A percentile compares a stretch with the other conserved stretches of the same genome.
phyloP scores from a whole-genome alignment of 2,888 invertebrate genomes.

The Papilio protenor region DNA sequence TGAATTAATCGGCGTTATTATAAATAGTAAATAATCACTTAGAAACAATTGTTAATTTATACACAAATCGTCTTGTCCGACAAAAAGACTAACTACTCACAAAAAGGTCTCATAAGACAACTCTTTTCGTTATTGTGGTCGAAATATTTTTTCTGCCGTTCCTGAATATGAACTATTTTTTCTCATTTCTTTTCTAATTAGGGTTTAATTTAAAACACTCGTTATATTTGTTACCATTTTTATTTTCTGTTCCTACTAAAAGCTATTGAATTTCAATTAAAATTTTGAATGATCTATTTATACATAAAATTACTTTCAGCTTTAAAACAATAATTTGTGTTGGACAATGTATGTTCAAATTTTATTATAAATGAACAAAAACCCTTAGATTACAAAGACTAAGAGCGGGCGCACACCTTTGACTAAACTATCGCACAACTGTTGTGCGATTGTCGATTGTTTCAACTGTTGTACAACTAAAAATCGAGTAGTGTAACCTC shows the following conservation, averaged over 20 bases:
- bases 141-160: background rate
- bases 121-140: background rate
- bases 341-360: background rate
- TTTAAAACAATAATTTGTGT: background rate
- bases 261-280: background rate
- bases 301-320: background rate
- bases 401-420: too few relatives aligned
- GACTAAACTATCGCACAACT: too few relatives aligned
- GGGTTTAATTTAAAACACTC: background rate
- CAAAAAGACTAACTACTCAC: background rate
- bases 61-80: background rate
- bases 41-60: background rate
- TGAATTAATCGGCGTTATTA: background rate
- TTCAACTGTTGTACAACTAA: too few relatives aligned
- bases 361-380: background rate
- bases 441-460: too few relatives aligned
- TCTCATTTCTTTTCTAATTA: background rate
- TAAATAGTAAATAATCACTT: background rate
- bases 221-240: background rate
- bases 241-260: constrained; percentile 7
- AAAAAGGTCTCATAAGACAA: background rate
- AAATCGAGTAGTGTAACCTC: too few relatives aligned
- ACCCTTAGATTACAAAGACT: background rate
- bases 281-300: background rate
- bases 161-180: background rate